A percentile compares a stretch with the other conserved stretches of the same genome.
Conservation (phyloP, 2,888 invertebrate species). For the Mesoligia furuncula region DNA sequence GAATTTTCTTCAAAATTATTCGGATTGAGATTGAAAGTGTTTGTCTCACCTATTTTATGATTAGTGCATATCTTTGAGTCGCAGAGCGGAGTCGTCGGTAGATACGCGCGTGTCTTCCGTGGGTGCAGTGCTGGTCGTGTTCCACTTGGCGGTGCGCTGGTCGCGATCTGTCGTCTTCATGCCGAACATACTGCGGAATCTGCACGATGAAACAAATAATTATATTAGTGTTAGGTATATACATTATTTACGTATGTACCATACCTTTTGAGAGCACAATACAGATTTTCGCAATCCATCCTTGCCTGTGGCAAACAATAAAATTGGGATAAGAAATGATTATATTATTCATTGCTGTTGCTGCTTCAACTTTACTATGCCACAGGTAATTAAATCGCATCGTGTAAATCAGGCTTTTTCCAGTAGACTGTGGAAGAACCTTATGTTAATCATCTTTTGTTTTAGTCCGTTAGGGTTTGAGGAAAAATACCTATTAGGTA, state of each 20-base stretch:
- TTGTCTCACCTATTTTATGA: constrained; percentile 43
- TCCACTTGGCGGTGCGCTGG: constrained; percentile 79
- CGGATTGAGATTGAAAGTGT: not conserved
- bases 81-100: constrained; percentile 79
- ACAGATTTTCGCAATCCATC: not conserved
- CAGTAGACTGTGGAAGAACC: not conserved
- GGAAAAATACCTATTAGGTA: not conserved
- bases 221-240: not conserved
- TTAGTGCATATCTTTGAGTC: constrained; percentile 82
- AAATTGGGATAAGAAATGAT: not conserved
- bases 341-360: not conserved
- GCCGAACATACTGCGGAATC: constrained; percentile 76
- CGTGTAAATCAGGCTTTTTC: too few species aligned
- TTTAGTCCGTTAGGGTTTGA: not conserved
- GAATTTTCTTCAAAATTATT: not conserved
- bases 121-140: constrained; percentile 80
- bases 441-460: not conserved
- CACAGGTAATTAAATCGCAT: not conserved
- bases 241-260: not conserved
- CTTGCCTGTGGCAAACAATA: not conserved
- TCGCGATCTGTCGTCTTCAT: constrained; percentile 71
- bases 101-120: constrained; percentile 86
- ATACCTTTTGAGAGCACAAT: not conserved
- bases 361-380: not conserved
- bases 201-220: constrained; percentile 47